These are phyloP conservation scores for Xyliphius kryptos DNA, from an alignment of 2,113 vertebrate genomes.

Conservation along the genomic window DNA sequence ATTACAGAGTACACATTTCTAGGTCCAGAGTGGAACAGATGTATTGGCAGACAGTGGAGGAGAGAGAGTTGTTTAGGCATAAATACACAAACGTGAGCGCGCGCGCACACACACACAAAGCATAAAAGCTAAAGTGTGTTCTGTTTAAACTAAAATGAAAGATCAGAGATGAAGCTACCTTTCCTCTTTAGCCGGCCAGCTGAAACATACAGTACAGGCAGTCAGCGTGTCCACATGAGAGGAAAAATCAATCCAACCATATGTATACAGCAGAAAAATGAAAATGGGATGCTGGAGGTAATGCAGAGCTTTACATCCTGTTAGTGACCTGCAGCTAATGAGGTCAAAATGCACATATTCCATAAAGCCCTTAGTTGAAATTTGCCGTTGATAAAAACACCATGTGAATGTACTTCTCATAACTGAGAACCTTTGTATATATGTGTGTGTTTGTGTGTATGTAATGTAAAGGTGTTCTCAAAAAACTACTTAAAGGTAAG, in stretches of 20 bases:
- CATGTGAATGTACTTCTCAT: no score
- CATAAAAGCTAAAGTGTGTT: conserved; percentile 12
- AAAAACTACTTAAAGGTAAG: no score
- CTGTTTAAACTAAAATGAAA: conserved; percentile 34
- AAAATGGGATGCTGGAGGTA: background rate
- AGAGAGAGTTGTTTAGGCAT: conserved; percentile 14
- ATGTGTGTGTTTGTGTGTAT: no score
- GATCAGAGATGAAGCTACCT: conserved; percentile 59
- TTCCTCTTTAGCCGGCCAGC: conserved; percentile 69
- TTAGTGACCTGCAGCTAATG: background rate
- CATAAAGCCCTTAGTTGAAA: no score
- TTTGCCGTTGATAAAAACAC: no score
- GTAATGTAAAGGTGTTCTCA: no score
- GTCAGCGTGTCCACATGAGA: conserved; percentile 45
- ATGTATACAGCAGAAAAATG: conserved; percentile 36
- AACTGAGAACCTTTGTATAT: no score
- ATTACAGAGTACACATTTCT: background rate
- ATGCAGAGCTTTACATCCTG: background rate
- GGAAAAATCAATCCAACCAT: conserved; percentile 33
- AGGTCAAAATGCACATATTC: no score
- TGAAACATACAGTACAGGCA: conserved; percentile 69
- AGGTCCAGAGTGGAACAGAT: conserved; percentile 10
- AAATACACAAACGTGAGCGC: conserved; percentile 25
- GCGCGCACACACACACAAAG: conserved; percentile 30
- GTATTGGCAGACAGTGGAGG: conserved; percentile 29